These are phyloP conservation scores for Metalampra italica DNA, from an alignment of 2,888 invertebrate genomes.

Conservation along the genomic window DNA sequence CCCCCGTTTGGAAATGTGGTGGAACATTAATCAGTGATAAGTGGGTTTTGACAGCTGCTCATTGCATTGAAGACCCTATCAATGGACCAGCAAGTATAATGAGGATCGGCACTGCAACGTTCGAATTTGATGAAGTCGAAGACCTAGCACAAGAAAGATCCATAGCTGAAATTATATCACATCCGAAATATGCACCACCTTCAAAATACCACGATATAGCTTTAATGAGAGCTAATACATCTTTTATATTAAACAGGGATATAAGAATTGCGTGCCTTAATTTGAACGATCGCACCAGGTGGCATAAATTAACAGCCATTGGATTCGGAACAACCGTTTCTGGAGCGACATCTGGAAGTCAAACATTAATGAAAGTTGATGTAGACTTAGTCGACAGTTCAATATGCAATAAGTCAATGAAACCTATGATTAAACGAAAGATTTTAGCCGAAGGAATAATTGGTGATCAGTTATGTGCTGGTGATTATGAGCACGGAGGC, in stretches of 20 bases:
- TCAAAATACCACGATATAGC: conserved; percentile 82
- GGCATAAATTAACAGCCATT: conserved; percentile 71
- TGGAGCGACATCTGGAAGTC: conserved; percentile 56
- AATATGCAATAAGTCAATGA: conserved; percentile 59
- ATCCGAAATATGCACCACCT: conserved; percentile 78
- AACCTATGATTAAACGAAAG: conserved; percentile 52
- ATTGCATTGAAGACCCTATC: conserved; percentile 56
- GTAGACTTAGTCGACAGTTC: conserved; percentile 49
- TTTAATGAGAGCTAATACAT: conserved; percentile 72
- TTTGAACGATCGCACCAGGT: conserved; percentile 29
- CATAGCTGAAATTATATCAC: conserved; percentile 60
- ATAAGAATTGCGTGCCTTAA: conserved; percentile 82
- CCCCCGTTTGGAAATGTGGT: conserved; percentile 64
- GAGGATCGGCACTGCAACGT: conserved; percentile 75
- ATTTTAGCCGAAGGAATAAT: conserved; percentile 51
- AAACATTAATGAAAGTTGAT: conserved; percentile 70
- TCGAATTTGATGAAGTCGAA: conserved; percentile 66
- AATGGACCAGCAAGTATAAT: conserved; percentile 72
- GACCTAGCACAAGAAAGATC: conserved; percentile 72
- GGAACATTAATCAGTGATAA: conserved; percentile 57
- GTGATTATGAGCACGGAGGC: conserved; percentile 65
- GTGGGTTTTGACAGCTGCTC: conserved; percentile 71
- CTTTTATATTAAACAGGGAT: conserved; percentile 69
- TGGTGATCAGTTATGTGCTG: conserved; percentile 62
- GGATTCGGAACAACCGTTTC: conserved; percentile 81